Base-by-base conservation (phyloP, 2,113 vertebrate genomes). In the Engystomops pustulosus region DNA sequence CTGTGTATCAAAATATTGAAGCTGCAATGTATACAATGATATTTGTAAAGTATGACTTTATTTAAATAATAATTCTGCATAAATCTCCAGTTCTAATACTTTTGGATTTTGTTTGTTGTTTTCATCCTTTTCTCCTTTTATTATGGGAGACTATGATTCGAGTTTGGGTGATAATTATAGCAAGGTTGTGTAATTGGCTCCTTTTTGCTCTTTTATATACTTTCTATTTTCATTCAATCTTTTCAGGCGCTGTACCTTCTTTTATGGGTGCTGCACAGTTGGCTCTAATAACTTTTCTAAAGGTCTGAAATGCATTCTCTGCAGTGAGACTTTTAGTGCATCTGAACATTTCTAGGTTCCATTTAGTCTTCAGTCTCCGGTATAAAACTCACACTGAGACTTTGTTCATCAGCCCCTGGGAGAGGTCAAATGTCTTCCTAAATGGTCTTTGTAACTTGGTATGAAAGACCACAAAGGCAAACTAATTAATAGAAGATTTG, bases 361-460 rank as follows among this genome's bases (percentile, higher is more conserved):
- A 53, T 60, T 83, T 27, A 75, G 6, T 55, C 47, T 34, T 10
- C 47, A 15, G 15, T 27, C 38, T 72, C 70, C 18, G 44, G 70
- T 41, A 75, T 34, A 45, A 60, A 62, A 14, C 55, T 44, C 81
- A 27, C 8, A 23, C 70, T 62, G 81, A 62, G 81, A 17, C 49
- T 47, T 75, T 75, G 69, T 83, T 41, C 53, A 34, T 14, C 49
- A 47, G 53, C 51, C 70, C 70, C 51, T 83, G 81, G 80, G 80
- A 72, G 80, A 82, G 80, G 80, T 82, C 80, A 82, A 45, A 51
- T 72, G 68, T 72, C 80, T 82, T 58, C 8, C 49, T 53, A 75
- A 83, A 83, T 75, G 60, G 75, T 14, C 60, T 77, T 77, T 77
- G 71, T 67, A 67, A 53, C 44, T 51, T 18, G 12, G 27, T 36